Conservation (phyloP, 1,140 invertebrate species). For the Pinna nobilis region DNA sequence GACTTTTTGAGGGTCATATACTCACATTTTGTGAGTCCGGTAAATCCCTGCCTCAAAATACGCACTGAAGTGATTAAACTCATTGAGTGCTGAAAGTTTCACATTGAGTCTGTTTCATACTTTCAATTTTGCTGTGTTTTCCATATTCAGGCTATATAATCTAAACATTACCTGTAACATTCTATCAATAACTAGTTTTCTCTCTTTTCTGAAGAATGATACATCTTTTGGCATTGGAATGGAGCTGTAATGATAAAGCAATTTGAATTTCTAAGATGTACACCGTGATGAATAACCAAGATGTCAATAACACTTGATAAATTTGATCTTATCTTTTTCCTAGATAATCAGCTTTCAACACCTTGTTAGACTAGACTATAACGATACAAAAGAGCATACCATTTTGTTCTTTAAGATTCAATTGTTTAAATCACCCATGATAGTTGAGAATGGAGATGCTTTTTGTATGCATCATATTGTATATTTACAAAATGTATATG, state of each 20-base stretch:
- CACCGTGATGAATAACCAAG: too few relatives aligned
- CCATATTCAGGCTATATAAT: neutral
- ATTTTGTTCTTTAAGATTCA: too few relatives aligned
- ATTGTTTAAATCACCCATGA: too few relatives aligned
- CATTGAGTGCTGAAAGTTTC: neutral
- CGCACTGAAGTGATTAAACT: neutral
- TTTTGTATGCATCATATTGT: too few relatives aligned
- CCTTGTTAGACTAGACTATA: too few relatives aligned
- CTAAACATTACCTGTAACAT: constrained; percentile 62
- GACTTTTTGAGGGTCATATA: too few relatives aligned
- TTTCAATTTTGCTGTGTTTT: neutral
- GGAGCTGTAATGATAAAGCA: constrained; percentile 58
- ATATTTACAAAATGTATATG: too few relatives aligned
- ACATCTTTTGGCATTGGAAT: constrained; percentile 66
- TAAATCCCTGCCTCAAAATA: too few relatives aligned
- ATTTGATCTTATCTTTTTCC: neutral
- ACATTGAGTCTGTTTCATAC: neutral
- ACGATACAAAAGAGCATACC: too few relatives aligned
- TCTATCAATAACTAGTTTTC: constrained; percentile 66
- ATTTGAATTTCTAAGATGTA: neutral
- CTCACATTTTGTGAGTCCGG: too few relatives aligned
- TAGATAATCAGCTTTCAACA: too few relatives aligned
- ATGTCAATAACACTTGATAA: neutral
- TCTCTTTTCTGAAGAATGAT: constrained; percentile 61
- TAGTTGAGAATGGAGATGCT: too few relatives aligned